Evolutionary conservation across 2,797 vertebrate species (phyloP), one percentile per base, ranked within the genome.

Genomic region (Vultur gryphus): DNA sequence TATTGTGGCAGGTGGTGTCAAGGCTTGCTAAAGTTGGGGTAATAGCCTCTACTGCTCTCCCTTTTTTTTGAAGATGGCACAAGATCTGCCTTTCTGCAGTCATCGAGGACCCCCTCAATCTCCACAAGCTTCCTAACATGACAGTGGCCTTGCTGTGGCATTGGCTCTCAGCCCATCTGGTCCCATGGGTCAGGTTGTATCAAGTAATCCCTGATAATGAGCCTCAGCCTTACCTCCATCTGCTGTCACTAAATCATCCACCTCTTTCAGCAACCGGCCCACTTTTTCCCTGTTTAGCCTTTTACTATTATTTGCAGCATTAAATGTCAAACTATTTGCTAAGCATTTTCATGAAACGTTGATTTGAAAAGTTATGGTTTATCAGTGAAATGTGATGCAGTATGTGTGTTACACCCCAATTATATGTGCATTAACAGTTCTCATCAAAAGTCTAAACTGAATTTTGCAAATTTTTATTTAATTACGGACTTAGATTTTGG

Each of bases 401-500:
- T 4, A 0, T 70, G 3, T 61, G 51, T 61, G 35, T 62, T 85
- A n/a, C 37, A 39, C 25, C 31, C 76, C 48, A 31, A 29, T 89
- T 80, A 54, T 8, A 20, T 11, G 64, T 91, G 41, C 58, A 35
- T 75, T 83, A 84, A 92, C 26, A 10, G 3, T 88, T 93, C 61
- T 65, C 54, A 17, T 79, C 86, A 93, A 77, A 93, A 88, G 75
- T 41, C 73, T 78, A 76, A 84, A 91, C 57, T 57, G 78, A 84
- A 57, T 78, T 87, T 90, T 92, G n/a, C 48, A 58, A 64, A 55
- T 89, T 95, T 93, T 91, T 75, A 81, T 94, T 88, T 94, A 89
- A 95, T 87, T 91, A 62, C 62, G 91, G 82, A 72, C 58, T 90
- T 90, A 26, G 1, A 75, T 95, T 91, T 91, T 10, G 6, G 91